These are phyloP conservation scores for Anastrepha ludens DNA, from an alignment of 1,140 invertebrate species.

Conservation along the genomic window DNA sequence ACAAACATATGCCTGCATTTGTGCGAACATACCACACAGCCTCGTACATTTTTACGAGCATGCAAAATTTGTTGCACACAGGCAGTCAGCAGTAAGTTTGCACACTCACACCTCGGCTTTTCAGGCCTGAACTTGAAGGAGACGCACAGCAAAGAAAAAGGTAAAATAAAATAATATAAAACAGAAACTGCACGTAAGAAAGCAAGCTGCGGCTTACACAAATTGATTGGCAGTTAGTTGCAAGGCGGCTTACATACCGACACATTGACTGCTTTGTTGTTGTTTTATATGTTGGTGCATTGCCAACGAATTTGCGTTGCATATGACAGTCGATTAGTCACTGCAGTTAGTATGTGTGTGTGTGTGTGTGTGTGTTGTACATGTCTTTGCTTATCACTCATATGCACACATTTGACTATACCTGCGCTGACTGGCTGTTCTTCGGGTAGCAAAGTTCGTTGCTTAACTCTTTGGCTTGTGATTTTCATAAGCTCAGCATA, in stretches of 20 bases:
- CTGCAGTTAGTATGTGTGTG: not conserved
- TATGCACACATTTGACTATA: not conserved
- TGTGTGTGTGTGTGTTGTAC: not conserved
- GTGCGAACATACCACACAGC: conserved; percentile 3
- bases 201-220: conserved; percentile 52
- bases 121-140: conserved; percentile 6
- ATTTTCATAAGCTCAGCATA: not conserved
- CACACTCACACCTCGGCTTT: not conserved
- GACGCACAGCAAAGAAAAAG: not conserved
- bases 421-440: not conserved
- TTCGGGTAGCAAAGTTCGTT: not conserved
- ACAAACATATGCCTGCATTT: not conserved
- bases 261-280: not conserved
- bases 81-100: not conserved
- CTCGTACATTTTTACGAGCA: conserved; percentile 37
- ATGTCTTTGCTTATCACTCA: conserved; percentile 17
- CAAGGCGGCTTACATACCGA: not conserved
- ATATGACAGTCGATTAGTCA: conserved; percentile 46
- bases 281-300: not conserved
- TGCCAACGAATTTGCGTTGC: too few relatives aligned
- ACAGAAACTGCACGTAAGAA: not conserved
- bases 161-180: not conserved
- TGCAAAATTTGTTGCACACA: conserved; percentile 36
- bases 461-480: conserved; percentile 39
- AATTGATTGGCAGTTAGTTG: conserved; percentile 55